Evolutionary conservation across 2,797 vertebrate genomes (phyloP).

Genomic region (Steatocranus sp.): DNA sequence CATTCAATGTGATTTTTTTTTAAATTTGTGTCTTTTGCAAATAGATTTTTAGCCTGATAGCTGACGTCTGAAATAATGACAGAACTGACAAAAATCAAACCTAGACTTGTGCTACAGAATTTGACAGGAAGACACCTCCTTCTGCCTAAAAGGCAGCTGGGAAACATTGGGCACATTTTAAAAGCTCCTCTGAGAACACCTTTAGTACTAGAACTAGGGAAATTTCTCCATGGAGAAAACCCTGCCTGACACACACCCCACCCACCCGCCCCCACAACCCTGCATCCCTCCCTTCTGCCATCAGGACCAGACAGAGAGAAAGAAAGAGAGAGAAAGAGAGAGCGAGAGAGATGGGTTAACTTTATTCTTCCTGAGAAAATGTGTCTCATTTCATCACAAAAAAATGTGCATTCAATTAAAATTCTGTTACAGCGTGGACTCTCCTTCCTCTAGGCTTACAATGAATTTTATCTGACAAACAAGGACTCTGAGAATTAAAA

Average conservation of each 20-base stretch:
- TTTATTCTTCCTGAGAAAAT: neutral
- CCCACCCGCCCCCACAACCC: accelerated
- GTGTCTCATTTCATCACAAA: neutral
- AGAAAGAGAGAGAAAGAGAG: neutral
- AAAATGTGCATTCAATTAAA: neutral
- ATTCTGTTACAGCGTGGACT: neutral
- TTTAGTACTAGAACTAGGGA: conserved; percentile 4
- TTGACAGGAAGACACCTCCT: neutral
- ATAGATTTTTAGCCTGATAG: neutral
- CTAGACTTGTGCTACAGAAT: neutral
- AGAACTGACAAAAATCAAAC: conserved; percentile 16
- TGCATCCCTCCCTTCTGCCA: conserved; percentile 8
- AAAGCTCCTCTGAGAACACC: conserved; percentile 19
- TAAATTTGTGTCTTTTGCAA: neutral
- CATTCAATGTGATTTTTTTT: neutral
- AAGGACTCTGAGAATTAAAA: neutral
- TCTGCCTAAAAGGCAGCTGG: neutral
- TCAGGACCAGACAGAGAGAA: neutral
- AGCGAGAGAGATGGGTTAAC: neutral
- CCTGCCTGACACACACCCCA: neutral
- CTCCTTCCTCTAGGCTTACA: neutral
- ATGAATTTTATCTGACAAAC: neutral
- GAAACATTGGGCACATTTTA: conserved; percentile 11
- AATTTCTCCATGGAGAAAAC: conserved; percentile 10
- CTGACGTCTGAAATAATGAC: neutral